Percentiles rank a stretch among this genome's conserved stretches.
Evolutionary conservation across 2,888 invertebrate species (phyloP).

Genomic region (Ochropleura leucogaster): DNA sequence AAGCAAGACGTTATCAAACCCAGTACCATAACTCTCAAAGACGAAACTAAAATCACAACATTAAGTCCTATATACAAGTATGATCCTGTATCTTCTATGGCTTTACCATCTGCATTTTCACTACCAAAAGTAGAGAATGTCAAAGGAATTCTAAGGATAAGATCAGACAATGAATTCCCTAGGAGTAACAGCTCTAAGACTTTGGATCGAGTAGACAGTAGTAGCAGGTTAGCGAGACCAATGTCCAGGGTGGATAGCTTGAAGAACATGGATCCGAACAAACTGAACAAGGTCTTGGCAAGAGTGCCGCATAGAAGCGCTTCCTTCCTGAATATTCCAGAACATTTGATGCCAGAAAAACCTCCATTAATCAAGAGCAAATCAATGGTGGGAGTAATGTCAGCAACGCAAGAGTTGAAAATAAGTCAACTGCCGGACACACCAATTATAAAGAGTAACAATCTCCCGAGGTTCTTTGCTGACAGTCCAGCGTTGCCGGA

Average conservation of each 20-base stretch:
- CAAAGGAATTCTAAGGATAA: constrained; percentile 83
- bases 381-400: constrained; percentile 84
- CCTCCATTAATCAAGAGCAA: constrained; percentile 85
- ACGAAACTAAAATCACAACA: constrained; percentile 86
- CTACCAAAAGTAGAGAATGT: constrained; percentile 86
- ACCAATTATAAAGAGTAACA: constrained; percentile 87
- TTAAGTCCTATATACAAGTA: constrained; percentile 83
- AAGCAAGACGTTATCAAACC: constrained; percentile 87
- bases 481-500: constrained; percentile 83
- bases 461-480: constrained; percentile 87
- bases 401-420: constrained; percentile 78
- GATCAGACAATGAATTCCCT: constrained; percentile 71
- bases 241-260: constrained; percentile 85
- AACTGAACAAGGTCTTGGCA: constrained; percentile 84
- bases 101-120: constrained; percentile 79
- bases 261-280: constrained; percentile 84
- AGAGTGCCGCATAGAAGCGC: constrained; percentile 88
- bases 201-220: constrained; percentile 82
- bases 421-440: constrained; percentile 86
- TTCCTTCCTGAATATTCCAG: constrained; percentile 87
- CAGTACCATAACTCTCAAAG: constrained; percentile 86
- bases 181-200: constrained; percentile 84
- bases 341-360: constrained; percentile 83
- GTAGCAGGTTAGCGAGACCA: constrained; percentile 74
- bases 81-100: constrained; percentile 80